Percentiles rank a stretch among this genome's conserved stretches.
These are phyloP conservation scores for Heliconius hermathena DNA, from an alignment of 1,140 invertebrate genomes.

Conservation along the genomic window DNA sequence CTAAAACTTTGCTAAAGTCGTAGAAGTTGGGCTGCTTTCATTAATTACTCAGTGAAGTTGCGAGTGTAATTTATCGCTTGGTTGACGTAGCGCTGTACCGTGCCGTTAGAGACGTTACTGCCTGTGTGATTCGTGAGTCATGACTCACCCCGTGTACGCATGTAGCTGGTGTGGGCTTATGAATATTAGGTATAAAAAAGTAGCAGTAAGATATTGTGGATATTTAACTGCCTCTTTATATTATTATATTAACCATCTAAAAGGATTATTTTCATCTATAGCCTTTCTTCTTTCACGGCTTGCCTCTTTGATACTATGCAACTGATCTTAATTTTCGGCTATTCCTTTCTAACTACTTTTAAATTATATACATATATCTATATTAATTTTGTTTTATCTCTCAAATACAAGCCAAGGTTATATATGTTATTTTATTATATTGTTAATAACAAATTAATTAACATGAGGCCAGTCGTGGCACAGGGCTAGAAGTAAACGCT, in stretches of 20 bases:
- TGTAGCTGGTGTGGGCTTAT: neutral
- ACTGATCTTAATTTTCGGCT: too few relatives aligned
- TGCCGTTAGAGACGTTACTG: neutral
- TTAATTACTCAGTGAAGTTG: conserved; percentile 59
- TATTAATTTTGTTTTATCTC: neutral
- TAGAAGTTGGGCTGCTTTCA: conserved; percentile 37
- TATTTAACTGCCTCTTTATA: neutral
- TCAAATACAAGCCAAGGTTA: neutral
- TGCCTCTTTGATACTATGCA: too few relatives aligned
- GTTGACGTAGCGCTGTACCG: conserved; percentile 19
- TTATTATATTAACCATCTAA: too few relatives aligned
- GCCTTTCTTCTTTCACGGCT: neutral
- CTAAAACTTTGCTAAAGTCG: conserved; percentile 1
- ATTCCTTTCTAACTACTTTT: too few relatives aligned
- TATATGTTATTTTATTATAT: too few relatives aligned
- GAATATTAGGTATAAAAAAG: neutral
- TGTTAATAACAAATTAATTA: too few relatives aligned
- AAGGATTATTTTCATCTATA: too few relatives aligned
- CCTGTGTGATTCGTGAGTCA: neutral
- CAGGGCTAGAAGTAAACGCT: too few relatives aligned
- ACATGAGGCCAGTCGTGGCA: too few relatives aligned
- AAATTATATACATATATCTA: neutral
- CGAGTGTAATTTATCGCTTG: conserved; percentile 51
- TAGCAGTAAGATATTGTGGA: neutral
- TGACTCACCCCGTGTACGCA: neutral